Evolutionary conservation across 2,113 vertebrate species (phyloP).

Genomic region (Istiophorus platypterus): DNA sequence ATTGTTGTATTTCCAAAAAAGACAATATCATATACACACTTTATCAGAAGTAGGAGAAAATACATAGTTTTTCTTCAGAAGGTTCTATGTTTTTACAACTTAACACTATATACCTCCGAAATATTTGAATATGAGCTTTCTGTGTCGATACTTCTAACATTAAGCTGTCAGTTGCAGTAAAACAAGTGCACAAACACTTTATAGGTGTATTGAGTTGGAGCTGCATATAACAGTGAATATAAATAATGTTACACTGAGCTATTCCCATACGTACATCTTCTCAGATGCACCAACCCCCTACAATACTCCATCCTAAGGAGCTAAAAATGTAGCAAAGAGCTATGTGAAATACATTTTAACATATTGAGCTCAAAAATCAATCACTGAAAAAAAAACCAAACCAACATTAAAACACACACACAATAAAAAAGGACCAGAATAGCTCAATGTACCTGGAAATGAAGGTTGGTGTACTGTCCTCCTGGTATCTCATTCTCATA

Average conservation of each 20-base stretch:
- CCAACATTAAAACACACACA: neutral
- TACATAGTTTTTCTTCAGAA: neutral
- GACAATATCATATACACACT: too few species aligned
- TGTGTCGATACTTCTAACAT: neutral
- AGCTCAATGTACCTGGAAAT: constrained; percentile 87
- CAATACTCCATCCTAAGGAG: neutral
- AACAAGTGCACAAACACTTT: neutral
- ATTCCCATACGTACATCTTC: constrained; percentile 10
- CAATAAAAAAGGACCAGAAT: neutral
- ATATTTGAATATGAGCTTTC: neutral
- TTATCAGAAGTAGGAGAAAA: neutral
- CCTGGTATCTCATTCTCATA: constrained; percentile 99
- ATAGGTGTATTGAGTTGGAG: neutral
- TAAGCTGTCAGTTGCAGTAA: neutral
- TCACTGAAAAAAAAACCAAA: neutral
- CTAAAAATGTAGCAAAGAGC: constrained; percentile 7
- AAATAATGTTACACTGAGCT: constrained; percentile 1
- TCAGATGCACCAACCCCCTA: neutral
- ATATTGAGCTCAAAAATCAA: constrained; percentile 12
- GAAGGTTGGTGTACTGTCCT: constrained; percentile 99
- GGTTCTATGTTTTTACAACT: neutral
- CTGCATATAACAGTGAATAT: neutral
- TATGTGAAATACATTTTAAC: constrained; percentile 17
- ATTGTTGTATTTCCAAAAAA: neutral
- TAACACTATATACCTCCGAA: too few species aligned